A percentile compares a stretch with the other conserved stretches of the same genome.
phyloP scores from a whole-genome alignment of 2,113 vertebrate species.

The Oophaga pumilio region DNA sequence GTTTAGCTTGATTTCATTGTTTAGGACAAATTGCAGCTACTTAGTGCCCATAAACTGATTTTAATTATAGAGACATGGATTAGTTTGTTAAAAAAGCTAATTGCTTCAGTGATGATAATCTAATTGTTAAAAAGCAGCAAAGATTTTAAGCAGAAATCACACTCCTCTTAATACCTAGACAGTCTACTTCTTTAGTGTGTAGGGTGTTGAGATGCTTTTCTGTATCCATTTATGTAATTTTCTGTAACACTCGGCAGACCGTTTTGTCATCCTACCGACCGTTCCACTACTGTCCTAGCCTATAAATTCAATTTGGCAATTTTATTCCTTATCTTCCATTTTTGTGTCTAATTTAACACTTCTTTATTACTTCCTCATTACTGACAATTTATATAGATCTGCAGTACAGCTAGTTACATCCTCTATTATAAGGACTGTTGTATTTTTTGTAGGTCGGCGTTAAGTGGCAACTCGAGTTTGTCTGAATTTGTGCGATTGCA shows the following conservation, averaged over 20 bases:
- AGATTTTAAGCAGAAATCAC: slow-evolving; percentile 9
- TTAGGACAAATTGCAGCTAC: slow-evolving; percentile 39
- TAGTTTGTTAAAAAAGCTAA: slow-evolving; percentile 11
- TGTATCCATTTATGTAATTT: neutral
- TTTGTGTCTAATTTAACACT: too few relatives aligned
- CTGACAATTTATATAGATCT: too few relatives aligned
- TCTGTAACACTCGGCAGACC: neutral
- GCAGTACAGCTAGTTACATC: too few relatives aligned
- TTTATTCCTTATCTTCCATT: too few relatives aligned
- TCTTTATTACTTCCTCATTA: too few relatives aligned
- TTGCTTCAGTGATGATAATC: slow-evolving; percentile 21
- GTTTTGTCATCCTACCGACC: neutral
- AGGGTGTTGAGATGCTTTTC: neutral
- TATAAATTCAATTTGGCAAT: too few relatives aligned
- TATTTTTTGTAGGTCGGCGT: too few relatives aligned
- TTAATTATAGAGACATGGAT: slow-evolving; percentile 21
- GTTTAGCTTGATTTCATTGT: slow-evolving; percentile 43
- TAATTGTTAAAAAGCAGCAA: slow-evolving; percentile 20
- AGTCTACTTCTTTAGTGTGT: neutral
- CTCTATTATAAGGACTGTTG: too few relatives aligned
- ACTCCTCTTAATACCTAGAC: neutral
- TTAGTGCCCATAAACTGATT: slow-evolving; percentile 36
- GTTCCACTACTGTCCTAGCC: neutral
- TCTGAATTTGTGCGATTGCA: too few relatives aligned
- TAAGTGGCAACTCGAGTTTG: too few relatives aligned